phyloP scores from a whole-genome alignment of 2,888 invertebrate genomes.

The Tanypteryx hageni region DNA sequence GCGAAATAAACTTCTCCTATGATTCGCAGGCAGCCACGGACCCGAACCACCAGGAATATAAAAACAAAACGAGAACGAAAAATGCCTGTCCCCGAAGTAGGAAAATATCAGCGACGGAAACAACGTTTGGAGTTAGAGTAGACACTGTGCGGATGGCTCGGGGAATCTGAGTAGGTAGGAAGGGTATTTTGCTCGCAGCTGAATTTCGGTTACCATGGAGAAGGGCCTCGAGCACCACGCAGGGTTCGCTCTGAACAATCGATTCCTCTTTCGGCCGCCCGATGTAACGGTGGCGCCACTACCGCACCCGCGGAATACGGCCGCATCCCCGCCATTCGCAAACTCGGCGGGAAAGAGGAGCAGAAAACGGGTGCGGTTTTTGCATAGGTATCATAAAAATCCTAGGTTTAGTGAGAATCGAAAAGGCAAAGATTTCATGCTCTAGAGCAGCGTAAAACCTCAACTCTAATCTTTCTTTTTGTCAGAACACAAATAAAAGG shows the following conservation, averaged over 20 bases:
- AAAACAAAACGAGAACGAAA: too few species aligned
- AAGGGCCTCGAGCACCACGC: background rate
- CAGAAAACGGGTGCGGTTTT: background rate
- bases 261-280: constrained; percentile 39
- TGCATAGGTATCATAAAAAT: too few species aligned
- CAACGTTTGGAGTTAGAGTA: background rate
- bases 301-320: background rate
- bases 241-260: background rate
- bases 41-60: too few species aligned
- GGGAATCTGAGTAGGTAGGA: background rate
- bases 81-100: too few species aligned
- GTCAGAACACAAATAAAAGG: too few species aligned
- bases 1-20: too few species aligned
- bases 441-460: too few species aligned
- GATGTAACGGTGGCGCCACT: background rate
- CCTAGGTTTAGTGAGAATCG: too few species aligned
- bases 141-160: background rate
- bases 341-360: background rate
- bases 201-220: constrained; percentile 32
- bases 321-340: background rate
- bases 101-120: too few species aligned
- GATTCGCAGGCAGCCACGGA: too few species aligned
- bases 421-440: too few species aligned
- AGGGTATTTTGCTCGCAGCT: background rate
- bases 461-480: too few species aligned